phyloP scores from a whole-genome alignment of 2,888 invertebrate genomes.

The Serripes groenlandicus region DNA sequence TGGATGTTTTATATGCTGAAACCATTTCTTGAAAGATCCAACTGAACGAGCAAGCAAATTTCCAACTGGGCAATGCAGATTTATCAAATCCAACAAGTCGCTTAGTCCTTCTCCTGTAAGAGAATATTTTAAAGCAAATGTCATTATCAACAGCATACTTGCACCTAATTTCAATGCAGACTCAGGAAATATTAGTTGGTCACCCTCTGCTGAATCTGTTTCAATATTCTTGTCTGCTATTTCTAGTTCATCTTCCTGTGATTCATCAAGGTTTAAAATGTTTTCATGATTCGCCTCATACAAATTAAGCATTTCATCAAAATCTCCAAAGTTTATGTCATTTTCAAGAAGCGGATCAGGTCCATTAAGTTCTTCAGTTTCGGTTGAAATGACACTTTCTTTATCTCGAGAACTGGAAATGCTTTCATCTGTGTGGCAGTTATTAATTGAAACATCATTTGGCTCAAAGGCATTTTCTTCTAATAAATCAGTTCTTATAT shows the following conservation, averaged over 20 bases:
- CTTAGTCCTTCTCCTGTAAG: constrained; percentile 10
- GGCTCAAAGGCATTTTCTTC: too few relatives aligned
- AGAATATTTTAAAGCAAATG: constrained; percentile 7
- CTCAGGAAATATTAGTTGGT: not conserved
- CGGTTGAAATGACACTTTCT: too few relatives aligned
- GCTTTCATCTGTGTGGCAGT: too few relatives aligned
- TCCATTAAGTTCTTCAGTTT: too few relatives aligned
- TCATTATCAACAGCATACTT: constrained; percentile 3
- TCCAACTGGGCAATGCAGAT: not conserved
- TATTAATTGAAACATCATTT: too few relatives aligned
- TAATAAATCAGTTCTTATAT: too few relatives aligned
- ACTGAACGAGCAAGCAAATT: not conserved
- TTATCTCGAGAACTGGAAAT: too few relatives aligned
- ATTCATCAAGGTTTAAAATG: not conserved
- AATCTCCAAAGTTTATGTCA: constrained; percentile 34
- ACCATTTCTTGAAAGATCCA: constrained; percentile 8
- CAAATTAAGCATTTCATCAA: not conserved
- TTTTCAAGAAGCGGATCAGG: too few relatives aligned
- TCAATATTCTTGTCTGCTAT: too few relatives aligned
- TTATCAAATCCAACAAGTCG: not conserved
- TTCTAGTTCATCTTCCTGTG: not conserved
- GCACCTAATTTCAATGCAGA: not conserved
- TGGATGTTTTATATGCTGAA: constrained; percentile 22
- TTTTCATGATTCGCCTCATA: not conserved
- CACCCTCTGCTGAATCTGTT: not conserved